Evolutionary conservation across 2,113 vertebrate species (phyloP), one percentile per base, ranked within the genome.

Genomic region (Bolborhynchus lineola): DNA sequence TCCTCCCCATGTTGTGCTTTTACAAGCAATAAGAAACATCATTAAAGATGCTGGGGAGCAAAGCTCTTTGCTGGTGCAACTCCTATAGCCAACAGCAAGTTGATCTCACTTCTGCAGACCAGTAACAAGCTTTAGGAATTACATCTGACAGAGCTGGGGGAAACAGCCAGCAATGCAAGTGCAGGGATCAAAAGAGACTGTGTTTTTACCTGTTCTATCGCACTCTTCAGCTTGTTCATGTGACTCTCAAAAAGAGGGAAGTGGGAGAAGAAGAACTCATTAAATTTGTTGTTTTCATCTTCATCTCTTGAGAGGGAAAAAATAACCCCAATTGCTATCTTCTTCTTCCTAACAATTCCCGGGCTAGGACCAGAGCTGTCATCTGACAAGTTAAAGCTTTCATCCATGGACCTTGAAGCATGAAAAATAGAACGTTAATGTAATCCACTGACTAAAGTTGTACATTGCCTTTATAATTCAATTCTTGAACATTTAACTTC

Each of bases 231-330:
- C 96, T 99, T 99, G 98, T 99, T 99, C 99, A 99, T 99, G 97
- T 99, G 99, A 98, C 99, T 99, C 98, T 99, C 99, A 97, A 99
- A 99, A 41, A 99, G 99, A 62, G 99, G 99, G 89, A 99, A 99
- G 97, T 99, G 99, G 60, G 99, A 99, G 98, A 99, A 99, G 97
- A 99, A 99, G 98, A 99, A 99, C 88, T 99, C 99, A 70, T 99
- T 98, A 97, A 99, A 99, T 97, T 99, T 99, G 97, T 92, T 98
- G 97, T 99, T 99, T 97, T 99, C 99, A 89, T 99, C 99, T 75
- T 99, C 97, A 81, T 99, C 98, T 91, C 98, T 97, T 12, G 99
- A 99, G 89, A 99, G 98, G 69, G 98, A 98, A 97, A 99, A 99
- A 94, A 99, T 99, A 82, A 99, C 98, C 4, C 99, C 99, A 77